Base-by-base conservation (phyloP, 2,113 vertebrate genomes). In the Nanorana parkeri region DNA sequence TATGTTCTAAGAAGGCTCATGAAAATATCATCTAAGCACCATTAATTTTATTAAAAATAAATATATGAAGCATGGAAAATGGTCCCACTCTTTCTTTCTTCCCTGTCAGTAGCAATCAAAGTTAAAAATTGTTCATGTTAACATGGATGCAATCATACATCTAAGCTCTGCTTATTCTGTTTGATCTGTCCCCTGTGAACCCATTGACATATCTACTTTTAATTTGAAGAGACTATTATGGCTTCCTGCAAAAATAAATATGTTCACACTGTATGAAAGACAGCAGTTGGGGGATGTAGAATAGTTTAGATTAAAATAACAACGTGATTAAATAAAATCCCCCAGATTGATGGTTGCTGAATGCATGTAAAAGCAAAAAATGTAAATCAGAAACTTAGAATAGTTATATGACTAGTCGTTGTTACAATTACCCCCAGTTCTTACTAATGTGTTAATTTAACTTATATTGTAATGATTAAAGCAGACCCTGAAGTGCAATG, bases 171-270 rank as follows among this genome's bases (percentile, higher is more conserved):
- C 20, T 74, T n/a, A 74, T 74, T 26, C 54, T 23, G 28, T 74
- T 74, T 74, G 55, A 74, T 74, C 54, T 60, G 54, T 60, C 28
- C 55, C 54, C 21, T 32, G 52, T 60, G 55, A 74, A 74, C 55
- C 26, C 28, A 58, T 36, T 74, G 71, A 74, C 52, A 58, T 73
- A 58, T 36, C 24, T 58, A 58, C 71, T 58, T 74, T 74, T 23
- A 60, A 74, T 60, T 74, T 74, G 29, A 60, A 21, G 71, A 74
- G 71, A 74, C 71, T 60, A 74, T 60, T 60, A 60, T 23, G 60
- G 20, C 28, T 74, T 74, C 71, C 55, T 32, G 17, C 26, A 24
- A 51, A 71, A 71, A 71, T 55, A 71, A 71, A 71, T 52, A 52
- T 71, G 71, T 73, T 11, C 71, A 58, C 69, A 26, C 51, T 56